A percentile compares a stretch with the other conserved stretches of the same genome.
Conservation (phyloP, 2,797 vertebrate species). For the Enoplosus armatus region DNA sequence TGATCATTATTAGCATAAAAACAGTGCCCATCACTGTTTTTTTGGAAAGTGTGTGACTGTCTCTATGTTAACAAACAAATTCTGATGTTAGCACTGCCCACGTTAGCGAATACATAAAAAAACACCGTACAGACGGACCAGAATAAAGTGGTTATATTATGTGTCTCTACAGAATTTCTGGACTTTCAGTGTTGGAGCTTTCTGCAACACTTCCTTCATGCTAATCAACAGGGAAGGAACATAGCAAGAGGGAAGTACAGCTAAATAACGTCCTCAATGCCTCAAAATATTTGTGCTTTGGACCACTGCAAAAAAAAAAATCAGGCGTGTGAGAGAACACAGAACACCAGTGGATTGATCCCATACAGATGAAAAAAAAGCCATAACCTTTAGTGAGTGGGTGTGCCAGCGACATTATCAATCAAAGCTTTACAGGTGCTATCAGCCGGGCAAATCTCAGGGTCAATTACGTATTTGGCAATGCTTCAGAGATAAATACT, state of each 20-base stretch:
- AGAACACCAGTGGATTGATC: constrained; percentile 13
- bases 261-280: too few species aligned
- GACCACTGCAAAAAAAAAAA: background rate
- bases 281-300: background rate
- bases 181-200: background rate
- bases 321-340: background rate
- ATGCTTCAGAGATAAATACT: constrained; percentile 44
- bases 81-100: background rate
- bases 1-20: background rate
- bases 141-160: background rate
- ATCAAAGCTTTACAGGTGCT: constrained; percentile 27
- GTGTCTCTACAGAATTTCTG: background rate
- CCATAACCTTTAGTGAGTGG: constrained; percentile 23
- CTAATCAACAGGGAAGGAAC: too few species aligned
- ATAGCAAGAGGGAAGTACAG: too few species aligned
- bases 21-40: too few species aligned
- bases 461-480: constrained; percentile 40
- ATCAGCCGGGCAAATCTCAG: constrained; percentile 21
- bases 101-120: background rate
- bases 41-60: background rate
- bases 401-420: constrained; percentile 30
- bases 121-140: background rate
- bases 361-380: background rate
- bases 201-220: background rate
- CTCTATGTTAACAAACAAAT: background rate